Evolutionary conservation across 2,113 vertebrate genomes (phyloP), one percentile per base, ranked within the genome.

Genomic region (Nothocercus julius): DNA sequence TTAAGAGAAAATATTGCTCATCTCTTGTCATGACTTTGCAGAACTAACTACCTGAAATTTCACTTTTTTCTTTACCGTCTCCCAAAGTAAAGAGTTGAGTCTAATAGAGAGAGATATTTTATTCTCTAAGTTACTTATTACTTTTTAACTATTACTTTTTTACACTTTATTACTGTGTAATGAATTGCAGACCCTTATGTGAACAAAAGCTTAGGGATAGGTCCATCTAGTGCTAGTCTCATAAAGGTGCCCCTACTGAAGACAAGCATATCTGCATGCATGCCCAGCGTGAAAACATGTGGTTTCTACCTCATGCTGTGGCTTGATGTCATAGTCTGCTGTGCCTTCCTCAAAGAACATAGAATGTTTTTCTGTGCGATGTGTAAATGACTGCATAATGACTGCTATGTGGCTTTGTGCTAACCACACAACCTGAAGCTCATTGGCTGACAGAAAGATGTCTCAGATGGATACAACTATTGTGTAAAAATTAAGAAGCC

Each of bases 311-410:
- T 2, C 1, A 13, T 34, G 28, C 11, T 36, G 30, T 61, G 30
- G 30, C 18, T 56, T 38, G 56, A 6, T 49, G 2, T 4, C 54
- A 12, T 62, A 40, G 25, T 62, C 17, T 78, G 14, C 54, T 28
- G 13, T 36, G 9, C 30, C 51, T 72, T 72, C 54, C 62, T 66
- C 27, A 85, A 30, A 67, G 22, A 25, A 4, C 7, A 17, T 3
- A 1, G 32, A 47, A 14, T 36, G 3, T 28, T 88, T 38, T 61
- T 81, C 16, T 62, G 17, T 4, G 21, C 59, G 61, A 18, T 25
- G 10, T 1, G 0, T 4, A 21, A 77, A 7, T 19, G 30, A 13
- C 11, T 36, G 7, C 54, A 30, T 17, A 56, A 15, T 28, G 6
- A 30, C 54, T 30, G 28, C 54, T 56, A 10, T 66, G 38, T 69